phyloP scores from a whole-genome alignment of 1,140 invertebrate genomes.

The Phthorimaea operculella region DNA sequence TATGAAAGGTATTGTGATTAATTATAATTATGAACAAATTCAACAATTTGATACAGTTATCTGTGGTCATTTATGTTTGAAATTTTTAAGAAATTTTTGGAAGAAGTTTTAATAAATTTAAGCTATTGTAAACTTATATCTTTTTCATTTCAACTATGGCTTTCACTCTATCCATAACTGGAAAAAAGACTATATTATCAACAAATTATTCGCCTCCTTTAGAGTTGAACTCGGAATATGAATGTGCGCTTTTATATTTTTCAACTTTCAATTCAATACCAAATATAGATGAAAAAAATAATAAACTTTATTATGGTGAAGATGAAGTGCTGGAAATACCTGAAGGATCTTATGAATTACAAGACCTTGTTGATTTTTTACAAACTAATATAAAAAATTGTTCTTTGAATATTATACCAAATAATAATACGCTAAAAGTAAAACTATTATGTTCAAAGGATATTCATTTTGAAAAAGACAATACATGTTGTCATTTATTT shows the following conservation, averaged over 20 bases:
- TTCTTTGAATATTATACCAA: constrained; percentile 13
- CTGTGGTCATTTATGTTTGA: constrained; percentile 6
- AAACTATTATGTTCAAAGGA: constrained; percentile 13
- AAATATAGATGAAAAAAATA: constrained; percentile 18
- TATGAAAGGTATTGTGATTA: constrained; percentile 14
- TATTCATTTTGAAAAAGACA: constrained; percentile 15
- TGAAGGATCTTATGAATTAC: constrained; percentile 19
- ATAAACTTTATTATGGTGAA: constrained; percentile 14
- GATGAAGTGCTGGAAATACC: constrained; percentile 17
- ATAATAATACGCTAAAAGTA: constrained; percentile 26
- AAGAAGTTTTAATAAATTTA: constrained; percentile 13
- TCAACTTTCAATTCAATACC: constrained; percentile 17
- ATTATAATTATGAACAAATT: neutral
- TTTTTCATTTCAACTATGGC: constrained; percentile 4
- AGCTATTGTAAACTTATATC: neutral
- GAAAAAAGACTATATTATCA: constrained; percentile 8
- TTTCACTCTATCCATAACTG: constrained; percentile 6
- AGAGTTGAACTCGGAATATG: constrained; percentile 14
- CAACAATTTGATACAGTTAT: neutral
- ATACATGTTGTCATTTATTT: constrained; percentile 6
- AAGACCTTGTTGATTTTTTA: constrained; percentile 19
- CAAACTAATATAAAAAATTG: constrained; percentile 11
- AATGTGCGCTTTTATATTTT: constrained; percentile 18
- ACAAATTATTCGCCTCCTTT: constrained; percentile 20
- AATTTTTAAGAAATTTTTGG: neutral